Percentiles rank a stretch among this genome's conserved stretches.
These are phyloP conservation scores for Acleris laterana DNA, from an alignment of 2,888 invertebrate genomes.

Conservation along the genomic window DNA sequence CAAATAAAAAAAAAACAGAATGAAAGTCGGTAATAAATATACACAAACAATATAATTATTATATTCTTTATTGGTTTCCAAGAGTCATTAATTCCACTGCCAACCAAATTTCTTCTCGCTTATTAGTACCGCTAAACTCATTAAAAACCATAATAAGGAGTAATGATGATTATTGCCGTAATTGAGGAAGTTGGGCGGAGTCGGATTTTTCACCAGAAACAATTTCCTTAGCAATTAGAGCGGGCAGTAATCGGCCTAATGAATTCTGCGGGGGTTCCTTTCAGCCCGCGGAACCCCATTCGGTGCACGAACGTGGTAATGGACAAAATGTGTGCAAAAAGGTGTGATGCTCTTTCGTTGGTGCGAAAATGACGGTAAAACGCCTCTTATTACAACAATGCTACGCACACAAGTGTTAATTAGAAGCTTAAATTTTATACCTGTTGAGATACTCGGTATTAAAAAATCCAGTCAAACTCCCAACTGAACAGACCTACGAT, in stretches of 20 bases:
- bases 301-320: not conserved
- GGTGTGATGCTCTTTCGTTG: no score
- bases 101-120: conserved; percentile 16
- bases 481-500: no score
- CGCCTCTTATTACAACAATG: no score
- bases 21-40: no score
- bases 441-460: not conserved
- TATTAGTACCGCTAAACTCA: conserved; percentile 28
- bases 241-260: conserved; percentile 34
- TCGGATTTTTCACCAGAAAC: conserved; percentile 36
- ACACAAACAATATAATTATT: no score
- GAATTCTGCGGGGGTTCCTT: conserved; percentile 19
- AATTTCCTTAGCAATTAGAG: conserved; percentile 34
- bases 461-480: no score
- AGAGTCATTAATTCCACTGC: conserved; percentile 1
- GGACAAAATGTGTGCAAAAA: not conserved
- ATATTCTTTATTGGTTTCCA: no score
- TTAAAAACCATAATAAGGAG: conserved; percentile 33
- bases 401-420: no score
- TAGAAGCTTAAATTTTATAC: no score
- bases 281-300: not conserved
- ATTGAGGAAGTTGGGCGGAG: conserved; percentile 30
- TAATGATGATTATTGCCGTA: conserved; percentile 34
- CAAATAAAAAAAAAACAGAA: no score
- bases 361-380: no score